Conservation (phyloP, 2,888 invertebrate species). For the Gari tellinella region DNA sequence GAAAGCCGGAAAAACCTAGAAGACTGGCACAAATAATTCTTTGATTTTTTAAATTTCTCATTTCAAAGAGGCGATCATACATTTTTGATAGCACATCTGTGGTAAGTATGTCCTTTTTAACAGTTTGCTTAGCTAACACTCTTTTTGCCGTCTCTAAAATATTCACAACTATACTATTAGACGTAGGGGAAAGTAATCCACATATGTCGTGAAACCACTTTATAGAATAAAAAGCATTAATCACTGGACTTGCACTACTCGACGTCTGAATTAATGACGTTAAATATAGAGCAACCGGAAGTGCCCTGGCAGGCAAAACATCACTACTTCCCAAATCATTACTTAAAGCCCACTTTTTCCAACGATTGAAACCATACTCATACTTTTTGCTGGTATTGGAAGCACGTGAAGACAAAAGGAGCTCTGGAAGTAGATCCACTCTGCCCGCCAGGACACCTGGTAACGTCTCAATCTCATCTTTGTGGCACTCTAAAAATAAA, state of each 20-base stretch:
- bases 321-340: no score
- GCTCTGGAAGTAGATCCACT: neutral
- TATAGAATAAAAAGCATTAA: neutral
- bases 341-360: no score
- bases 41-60: conserved; percentile 10
- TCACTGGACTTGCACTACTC: neutral
- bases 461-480: no score
- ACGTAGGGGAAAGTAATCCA: conserved; percentile 1
- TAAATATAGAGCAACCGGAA: conserved; percentile 4
- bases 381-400: neutral
- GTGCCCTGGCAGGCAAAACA: conserved; percentile 4
- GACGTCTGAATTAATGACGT: neutral
- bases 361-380: neutral
- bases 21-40: conserved; percentile 21
- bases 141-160: conserved; percentile 25
- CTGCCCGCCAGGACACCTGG: neutral
- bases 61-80: conserved; percentile 9
- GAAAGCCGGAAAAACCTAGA: conserved; percentile 25
- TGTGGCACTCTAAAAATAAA: no score
- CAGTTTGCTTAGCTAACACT: conserved; percentile 3
- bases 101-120: no score
- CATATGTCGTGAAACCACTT: conserved; percentile 6
- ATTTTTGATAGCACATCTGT: no score
- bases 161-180: conserved; percentile 10
- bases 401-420: neutral